A percentile compares a stretch with the other conserved stretches of the same genome.
These are phyloP conservation scores for Nemotelus nigrinus DNA, from an alignment of 2,888 invertebrate genomes.

Conservation along the genomic window DNA sequence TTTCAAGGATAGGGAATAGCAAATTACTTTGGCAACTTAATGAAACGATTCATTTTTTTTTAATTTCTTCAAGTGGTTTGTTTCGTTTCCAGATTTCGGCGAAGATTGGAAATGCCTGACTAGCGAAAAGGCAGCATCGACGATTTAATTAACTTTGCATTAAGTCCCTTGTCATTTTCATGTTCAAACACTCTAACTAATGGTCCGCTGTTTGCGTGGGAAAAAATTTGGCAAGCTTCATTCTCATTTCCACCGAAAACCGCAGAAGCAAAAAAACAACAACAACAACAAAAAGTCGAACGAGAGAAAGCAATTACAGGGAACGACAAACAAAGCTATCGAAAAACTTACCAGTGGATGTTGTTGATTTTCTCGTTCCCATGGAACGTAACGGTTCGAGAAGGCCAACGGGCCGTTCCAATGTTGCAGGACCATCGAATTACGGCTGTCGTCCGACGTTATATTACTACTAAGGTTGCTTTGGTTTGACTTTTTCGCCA, in stretches of 20 bases:
- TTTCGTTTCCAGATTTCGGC: conserved; percentile 17
- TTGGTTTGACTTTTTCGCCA: conserved; percentile 70
- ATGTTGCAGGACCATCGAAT: conserved; percentile 74
- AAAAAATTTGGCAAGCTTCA: neutral
- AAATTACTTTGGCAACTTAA: neutral
- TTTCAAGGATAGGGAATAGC: neutral
- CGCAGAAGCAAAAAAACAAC: neutral
- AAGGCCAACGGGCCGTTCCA: conserved; percentile 84
- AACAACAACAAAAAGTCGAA: neutral
- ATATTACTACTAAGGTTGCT: conserved; percentile 60
- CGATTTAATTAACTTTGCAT: conserved; percentile 38
- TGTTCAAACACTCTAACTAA: conserved; percentile 20
- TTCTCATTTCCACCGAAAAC: neutral
- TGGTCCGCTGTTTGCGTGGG: conserved; percentile 1
- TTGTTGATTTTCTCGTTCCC: conserved; percentile 72
- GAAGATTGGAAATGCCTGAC: neutral
- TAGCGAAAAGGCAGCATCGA: neutral
- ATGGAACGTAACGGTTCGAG: conserved; percentile 85
- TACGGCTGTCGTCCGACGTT: conserved; percentile 61
- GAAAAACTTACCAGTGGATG: conserved; percentile 60
- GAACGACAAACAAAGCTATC: conserved; percentile 31
- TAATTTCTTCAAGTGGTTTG: conserved; percentile 33
- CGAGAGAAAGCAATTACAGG: neutral
- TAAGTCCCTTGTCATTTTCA: conserved; percentile 32
- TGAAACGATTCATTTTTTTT: conserved; percentile 17